Evolutionary conservation across 1,140 invertebrate genomes (phyloP).

Genomic region (Bombus breviceps): DNA sequence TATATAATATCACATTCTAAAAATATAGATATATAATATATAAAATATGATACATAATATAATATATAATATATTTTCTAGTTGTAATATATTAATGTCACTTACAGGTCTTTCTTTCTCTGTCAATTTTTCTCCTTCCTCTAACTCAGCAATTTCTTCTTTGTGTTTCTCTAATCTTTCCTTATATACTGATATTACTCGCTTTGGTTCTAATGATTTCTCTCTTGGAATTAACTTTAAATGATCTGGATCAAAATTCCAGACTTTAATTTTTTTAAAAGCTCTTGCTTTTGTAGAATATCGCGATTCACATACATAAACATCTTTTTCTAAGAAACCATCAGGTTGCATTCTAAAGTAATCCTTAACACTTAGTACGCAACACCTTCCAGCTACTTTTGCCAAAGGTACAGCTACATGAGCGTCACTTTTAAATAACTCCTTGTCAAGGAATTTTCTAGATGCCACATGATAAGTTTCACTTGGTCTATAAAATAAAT

Average conservation of each 20-base stretch:
- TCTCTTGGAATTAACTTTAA: constrained; percentile 88
- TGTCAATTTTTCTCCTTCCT: constrained; percentile 89
- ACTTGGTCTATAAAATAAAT: constrained; percentile 87
- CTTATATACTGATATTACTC: constrained; percentile 96
- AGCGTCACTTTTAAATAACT: constrained; percentile 97
- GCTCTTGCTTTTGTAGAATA: constrained; percentile 93
- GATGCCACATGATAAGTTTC: constrained; percentile 98
- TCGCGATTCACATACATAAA: constrained; percentile 98
- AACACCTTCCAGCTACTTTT: constrained; percentile 95
- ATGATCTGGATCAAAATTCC: constrained; percentile 88
- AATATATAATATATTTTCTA: neutral
- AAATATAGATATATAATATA: neutral
- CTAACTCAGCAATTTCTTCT: constrained; percentile 93
- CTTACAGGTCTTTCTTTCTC: constrained; percentile 91
- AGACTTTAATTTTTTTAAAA: constrained; percentile 98
- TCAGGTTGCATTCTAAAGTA: constrained; percentile 96
- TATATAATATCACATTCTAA: constrained; percentile 89
- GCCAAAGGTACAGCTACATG: constrained; percentile 92
- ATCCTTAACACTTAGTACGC: constrained; percentile 97
- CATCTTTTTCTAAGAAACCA: constrained; percentile 95
- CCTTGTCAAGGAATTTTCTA: constrained; percentile 97
- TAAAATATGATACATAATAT: neutral
- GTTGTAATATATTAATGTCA: constrained; percentile 21
- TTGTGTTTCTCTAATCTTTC: constrained; percentile 95
- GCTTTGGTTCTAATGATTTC: constrained; percentile 89